A percentile compares a stretch with the other conserved stretches of the same genome.
Conservation (phyloP, 2,797 vertebrate species). For the Mormyrops boulengeri region DNA sequence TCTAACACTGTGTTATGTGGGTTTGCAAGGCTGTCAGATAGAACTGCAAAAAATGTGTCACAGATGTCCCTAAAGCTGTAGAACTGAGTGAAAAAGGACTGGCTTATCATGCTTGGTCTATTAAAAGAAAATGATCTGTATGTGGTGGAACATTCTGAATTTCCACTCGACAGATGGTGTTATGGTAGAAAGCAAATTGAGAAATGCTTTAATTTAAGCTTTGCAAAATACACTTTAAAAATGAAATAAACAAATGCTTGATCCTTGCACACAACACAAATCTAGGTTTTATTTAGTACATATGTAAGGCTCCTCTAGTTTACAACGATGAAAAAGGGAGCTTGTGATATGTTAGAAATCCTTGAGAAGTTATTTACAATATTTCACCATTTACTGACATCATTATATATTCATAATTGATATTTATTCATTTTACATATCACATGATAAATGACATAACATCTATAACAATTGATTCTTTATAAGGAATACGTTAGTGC, state of each 20-base stretch:
- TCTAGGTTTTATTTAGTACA: conserved; percentile 14
- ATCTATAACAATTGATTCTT: neutral
- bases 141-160: conserved; percentile 25
- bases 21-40: conserved; percentile 19
- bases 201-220: conserved; percentile 22
- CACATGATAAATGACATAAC: neutral
- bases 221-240: conserved; percentile 21
- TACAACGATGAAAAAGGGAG: neutral
- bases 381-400: neutral
- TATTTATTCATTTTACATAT: conserved; percentile 5
- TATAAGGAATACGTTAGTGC: neutral
- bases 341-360: neutral
- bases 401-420: neutral
- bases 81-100: conserved; percentile 20
- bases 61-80: conserved; percentile 20
- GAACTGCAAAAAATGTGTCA: conserved; percentile 18
- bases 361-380: neutral
- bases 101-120: conserved; percentile 25
- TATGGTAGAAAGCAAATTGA: conserved; percentile 23
- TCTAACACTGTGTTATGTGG: conserved; percentile 21
- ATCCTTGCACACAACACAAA: conserved; percentile 8
- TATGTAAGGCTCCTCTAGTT: neutral
- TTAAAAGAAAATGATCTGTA: conserved; percentile 27
- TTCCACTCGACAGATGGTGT: conserved; percentile 26
- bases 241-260: conserved; percentile 17